Base-by-base conservation (phyloP, 37 sponge, comb jelly and placozoan genomes). In the Theonella swinhoei region DNA sequence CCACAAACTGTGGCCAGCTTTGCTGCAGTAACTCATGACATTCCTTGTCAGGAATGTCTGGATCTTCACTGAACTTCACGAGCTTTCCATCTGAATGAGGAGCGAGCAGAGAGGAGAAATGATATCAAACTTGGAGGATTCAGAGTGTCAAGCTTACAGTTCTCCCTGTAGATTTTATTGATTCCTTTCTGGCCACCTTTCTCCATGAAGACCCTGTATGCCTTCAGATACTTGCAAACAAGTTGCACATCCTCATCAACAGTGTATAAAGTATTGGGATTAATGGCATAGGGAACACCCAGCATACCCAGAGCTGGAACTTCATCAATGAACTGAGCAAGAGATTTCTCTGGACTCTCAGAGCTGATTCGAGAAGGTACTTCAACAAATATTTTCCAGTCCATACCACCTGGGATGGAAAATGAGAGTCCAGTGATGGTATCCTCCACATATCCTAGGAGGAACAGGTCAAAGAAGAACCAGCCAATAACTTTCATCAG, bases 391-490 rank as follows among this genome's bases (percentile, higher is more conserved):
- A 96, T 36, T 11, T 75, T 62, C 97, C 97, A 96, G 31, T 77
- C 64, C 20, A 80, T 76, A 26, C 84, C 91, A 22, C 88, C 94
- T 0, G 89, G 89, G 23, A 96, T 31, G 2, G 84, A 58, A 64
- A 96, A 93, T 17, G 92, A 85, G 28, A 39, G 43, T 29, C 97
- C 97, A 8, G 91, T 88, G 41, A 67, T 77, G 0, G 77, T 70
- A 37, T 96, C 97, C 59, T 93, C 89, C 24, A 96, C 92, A 79
- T 93, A 94, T 14, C 92, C 92, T 17, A 96, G 81, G 36, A 92
- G 70, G 39, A 96, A 42, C 3, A 96, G 81, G 63, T 93, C 89
- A 75, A 96, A 93, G 76, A 96, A 89, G 74, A 96, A 96, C 94
- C 97, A 94, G n/a, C 78, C 77, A 42, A 96, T 88, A 29, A 73